Base-by-base conservation (phyloP, 1,140 invertebrate species). In the Galendromus occidentalis region DNA sequence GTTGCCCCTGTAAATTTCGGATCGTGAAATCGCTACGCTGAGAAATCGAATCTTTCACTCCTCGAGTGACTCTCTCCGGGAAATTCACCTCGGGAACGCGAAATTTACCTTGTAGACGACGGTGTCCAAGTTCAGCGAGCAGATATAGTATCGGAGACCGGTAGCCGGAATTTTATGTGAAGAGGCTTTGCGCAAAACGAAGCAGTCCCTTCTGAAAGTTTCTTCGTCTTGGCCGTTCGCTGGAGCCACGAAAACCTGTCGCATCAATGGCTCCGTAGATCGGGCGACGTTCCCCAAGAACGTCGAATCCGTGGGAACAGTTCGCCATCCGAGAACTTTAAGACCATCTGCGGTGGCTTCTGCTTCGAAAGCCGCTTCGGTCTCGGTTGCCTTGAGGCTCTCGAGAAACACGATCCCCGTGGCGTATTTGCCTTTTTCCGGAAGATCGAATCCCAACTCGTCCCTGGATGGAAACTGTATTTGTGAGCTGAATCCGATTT, bases 321-420 rank as follows among this genome's bases (percentile, higher is more conserved):
- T 86, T 68, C 93, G 83, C 92, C 93, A 97, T 72, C 85, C 86
- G 44, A 96, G 73, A 18, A 95, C 82, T 74, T 83, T 80, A 45
- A 98, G 78, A 30, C 83, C 82, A 72, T 88, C 82, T 70, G 87
- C 85, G 70, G 83, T 79, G 67, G 91, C 89, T 68, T 97, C 78
- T 65, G 82, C 81, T 66, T 81, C 79, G 74, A 98, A 96, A 64
- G 84, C 81, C 64, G 81, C 78, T 75, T 97, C 90, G 39, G 84
- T 85, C 69, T 87, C 81, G 67, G 83, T 79, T 70, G 89, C 84
- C 70, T 88, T 85, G 14, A 85, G 78, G 72, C 86, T 84, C 73
- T 94, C 89, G 71, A 96, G 77, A 76, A 91, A 98, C 69, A 97
- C 81, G 64, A 98, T 91, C 65, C 94, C 95, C 12, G 93, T 97